Conservation (phyloP, 2,888 invertebrate genomes). For the Athetis lepigone region DNA sequence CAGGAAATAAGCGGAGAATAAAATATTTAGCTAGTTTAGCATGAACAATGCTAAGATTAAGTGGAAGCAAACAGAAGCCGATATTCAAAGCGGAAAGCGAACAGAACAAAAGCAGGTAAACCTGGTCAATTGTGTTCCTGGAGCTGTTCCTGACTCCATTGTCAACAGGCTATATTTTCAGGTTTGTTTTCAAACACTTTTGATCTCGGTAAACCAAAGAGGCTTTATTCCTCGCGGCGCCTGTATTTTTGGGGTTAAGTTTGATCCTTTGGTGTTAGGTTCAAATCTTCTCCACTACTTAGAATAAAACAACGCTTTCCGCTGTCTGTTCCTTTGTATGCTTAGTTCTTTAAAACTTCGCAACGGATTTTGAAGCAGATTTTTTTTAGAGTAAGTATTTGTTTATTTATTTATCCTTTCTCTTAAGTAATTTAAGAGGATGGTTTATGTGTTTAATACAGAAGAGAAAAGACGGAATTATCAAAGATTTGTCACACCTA, state of each 20-base stretch:
- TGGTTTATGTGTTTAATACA: too few relatives aligned
- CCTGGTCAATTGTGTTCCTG: conserved; percentile 27
- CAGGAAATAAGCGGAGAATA: conserved; percentile 6
- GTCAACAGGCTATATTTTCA: neutral
- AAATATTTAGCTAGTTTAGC: conserved; percentile 21
- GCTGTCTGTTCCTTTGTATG: too few relatives aligned
- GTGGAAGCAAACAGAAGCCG: conserved; percentile 12
- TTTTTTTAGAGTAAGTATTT: too few relatives aligned
- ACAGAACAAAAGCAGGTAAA: conserved; percentile 28
- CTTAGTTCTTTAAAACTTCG: too few relatives aligned
- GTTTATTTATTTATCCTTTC: too few relatives aligned
- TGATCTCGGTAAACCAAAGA: neutral
- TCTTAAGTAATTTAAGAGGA: too few relatives aligned
- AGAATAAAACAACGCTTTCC: too few relatives aligned
- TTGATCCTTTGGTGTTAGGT: neutral
- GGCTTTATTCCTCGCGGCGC: neutral
- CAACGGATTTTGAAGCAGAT: too few relatives aligned
- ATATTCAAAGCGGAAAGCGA: conserved; percentile 19
- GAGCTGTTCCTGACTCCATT: conserved; percentile 4
- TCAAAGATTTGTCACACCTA: too few relatives aligned
- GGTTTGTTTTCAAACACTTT: conserved; percentile 17
- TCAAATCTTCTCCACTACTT: too few relatives aligned
- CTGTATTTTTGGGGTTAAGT: neutral
- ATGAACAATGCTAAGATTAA: conserved; percentile 30
- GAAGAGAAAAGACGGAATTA: too few relatives aligned